phyloP scores from a whole-genome alignment of 2,113 vertebrate genomes.

The Mystacornis crossleyi region DNA sequence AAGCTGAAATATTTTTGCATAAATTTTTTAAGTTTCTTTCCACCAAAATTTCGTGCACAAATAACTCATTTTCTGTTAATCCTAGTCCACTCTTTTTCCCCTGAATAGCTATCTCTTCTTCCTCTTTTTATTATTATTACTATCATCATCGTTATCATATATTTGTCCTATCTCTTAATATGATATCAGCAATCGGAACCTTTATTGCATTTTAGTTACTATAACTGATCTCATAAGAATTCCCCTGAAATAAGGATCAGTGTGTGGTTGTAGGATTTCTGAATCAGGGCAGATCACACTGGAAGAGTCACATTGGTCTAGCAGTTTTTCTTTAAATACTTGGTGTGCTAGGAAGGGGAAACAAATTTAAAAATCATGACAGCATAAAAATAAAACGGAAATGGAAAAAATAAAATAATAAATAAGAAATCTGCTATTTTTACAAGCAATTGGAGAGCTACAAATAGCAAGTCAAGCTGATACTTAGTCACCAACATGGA shows the following conservation, averaged over 20 bases:
- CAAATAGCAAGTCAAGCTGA: background rate
- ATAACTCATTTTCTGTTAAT: background rate
- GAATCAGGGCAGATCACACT: background rate
- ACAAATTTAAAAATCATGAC: background rate
- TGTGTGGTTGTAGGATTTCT: background rate
- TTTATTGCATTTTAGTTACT: background rate
- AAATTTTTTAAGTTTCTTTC: background rate
- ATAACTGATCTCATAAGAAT: background rate
- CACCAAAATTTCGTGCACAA: background rate
- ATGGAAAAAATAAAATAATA: background rate
- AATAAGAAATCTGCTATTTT: background rate
- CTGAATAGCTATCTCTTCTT: background rate
- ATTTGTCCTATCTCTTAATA: background rate
- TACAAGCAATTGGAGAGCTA: background rate
- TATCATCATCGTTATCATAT: background rate
- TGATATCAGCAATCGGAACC: rapidly evolving
- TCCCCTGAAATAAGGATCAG: background rate
- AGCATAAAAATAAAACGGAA: background rate
- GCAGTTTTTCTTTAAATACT: background rate
- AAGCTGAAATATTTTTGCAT: background rate
- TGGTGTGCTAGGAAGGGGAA: background rate
- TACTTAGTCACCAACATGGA: background rate
- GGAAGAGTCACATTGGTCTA: background rate
- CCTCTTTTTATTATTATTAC: background rate
- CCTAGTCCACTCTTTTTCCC: background rate